Conservation (phyloP, 2,113 vertebrate genomes). For the Sprattus sprattus region DNA sequence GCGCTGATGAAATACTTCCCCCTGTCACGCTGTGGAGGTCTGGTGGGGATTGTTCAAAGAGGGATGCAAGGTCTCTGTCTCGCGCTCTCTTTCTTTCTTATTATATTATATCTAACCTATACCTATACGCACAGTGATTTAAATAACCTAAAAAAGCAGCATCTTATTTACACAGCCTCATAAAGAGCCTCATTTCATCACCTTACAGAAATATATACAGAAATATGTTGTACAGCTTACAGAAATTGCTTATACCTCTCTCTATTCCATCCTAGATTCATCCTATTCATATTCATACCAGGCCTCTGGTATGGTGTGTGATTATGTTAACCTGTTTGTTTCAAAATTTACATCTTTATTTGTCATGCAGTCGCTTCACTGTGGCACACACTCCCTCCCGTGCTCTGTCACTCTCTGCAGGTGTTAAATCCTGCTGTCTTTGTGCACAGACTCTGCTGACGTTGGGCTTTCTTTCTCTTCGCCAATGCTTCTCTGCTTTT, state of each 20-base stretch:
- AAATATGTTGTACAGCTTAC: neutral
- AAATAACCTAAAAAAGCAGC: neutral
- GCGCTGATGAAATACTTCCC: constrained; percentile 49
- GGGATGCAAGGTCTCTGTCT: constrained; percentile 8
- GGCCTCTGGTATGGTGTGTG: neutral
- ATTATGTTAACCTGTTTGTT: neutral
- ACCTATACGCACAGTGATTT: neutral
- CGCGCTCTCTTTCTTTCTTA: constrained; percentile 27
- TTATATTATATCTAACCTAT: too few species aligned
- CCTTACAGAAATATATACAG: neutral
- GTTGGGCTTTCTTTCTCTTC: neutral
- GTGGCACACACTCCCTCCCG: neutral
- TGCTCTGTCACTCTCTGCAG: neutral
- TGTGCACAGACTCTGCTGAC: neutral
- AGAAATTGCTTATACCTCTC: neutral
- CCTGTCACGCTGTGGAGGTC: constrained; percentile 21
- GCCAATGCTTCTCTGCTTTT: constrained; percentile 37
- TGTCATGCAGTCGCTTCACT: neutral
- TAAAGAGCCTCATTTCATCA: neutral
- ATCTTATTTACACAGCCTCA: neutral
- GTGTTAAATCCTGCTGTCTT: neutral
- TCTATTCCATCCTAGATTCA: neutral
- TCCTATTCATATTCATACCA: neutral
- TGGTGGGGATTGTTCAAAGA: constrained; percentile 6
- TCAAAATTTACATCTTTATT: neutral